Evolutionary conservation across 2,797 vertebrate genomes (phyloP).

Genomic region (Onychomys torridus): DNA sequence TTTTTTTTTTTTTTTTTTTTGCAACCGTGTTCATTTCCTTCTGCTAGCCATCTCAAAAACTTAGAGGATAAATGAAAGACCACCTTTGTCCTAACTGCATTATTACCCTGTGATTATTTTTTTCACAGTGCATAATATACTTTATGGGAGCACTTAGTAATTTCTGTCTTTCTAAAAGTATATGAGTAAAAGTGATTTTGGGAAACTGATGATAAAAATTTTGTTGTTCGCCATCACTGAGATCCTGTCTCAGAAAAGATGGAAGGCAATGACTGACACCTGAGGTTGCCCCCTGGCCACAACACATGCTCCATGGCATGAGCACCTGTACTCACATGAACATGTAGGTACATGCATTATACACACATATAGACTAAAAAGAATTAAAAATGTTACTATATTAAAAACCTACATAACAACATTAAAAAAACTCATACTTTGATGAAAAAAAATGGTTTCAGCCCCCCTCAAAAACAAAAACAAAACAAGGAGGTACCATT

Average conservation of each 20-base stretch:
- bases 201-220: slow-evolving; percentile 12
- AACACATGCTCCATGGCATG: neutral
- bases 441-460: neutral
- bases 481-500: neutral
- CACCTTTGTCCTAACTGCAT: neutral
- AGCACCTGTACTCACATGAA: too few species aligned
- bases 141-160: slow-evolving; percentile 44
- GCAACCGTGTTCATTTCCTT: neutral
- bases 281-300: too few species aligned
- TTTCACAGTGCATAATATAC: neutral
- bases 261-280: neutral
- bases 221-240: slow-evolving; percentile 1
- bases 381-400: neutral
- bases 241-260: neutral
- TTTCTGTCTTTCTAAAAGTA: slow-evolving; percentile 27
- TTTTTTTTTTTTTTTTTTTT: neutral
- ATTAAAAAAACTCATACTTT: neutral
- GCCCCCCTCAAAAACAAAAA: neutral
- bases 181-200: slow-evolving; percentile 10
- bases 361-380: neutral
- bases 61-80: neutral
- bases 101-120: neutral
- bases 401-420: neutral
- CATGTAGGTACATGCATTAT: neutral
- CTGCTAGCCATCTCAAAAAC: neutral